Evolutionary conservation across 2,797 vertebrate species (phyloP).

Genomic region (Rhabdomys pumilio): DNA sequence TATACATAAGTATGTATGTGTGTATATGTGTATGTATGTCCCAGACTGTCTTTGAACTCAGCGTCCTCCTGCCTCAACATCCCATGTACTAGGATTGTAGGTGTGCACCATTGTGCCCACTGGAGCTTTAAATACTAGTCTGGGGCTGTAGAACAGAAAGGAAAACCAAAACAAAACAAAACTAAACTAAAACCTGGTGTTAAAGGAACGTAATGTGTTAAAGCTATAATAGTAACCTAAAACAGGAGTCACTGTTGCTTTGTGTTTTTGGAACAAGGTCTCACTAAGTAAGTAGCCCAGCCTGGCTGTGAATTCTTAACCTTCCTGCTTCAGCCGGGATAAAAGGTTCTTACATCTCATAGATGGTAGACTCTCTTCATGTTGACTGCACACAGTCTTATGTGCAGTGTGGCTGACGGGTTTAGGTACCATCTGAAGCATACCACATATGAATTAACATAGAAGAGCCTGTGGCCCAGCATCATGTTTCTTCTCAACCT

Average conservation of each 20-base stretch:
- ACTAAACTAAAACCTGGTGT: background rate
- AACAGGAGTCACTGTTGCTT: background rate
- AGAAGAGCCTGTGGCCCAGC: background rate
- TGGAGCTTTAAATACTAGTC: conserved; percentile 18
- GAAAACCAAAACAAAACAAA: background rate
- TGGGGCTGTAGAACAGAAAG: background rate
- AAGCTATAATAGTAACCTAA: conserved; percentile 11
- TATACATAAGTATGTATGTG: no score
- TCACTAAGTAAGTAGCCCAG: background rate
- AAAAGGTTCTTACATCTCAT: conserved; percentile 28
- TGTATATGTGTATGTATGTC: no score
- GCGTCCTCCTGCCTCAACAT: background rate
- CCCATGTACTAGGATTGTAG: background rate
- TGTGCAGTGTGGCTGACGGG: background rate
- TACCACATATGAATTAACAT: background rate
- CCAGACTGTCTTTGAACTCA: background rate
- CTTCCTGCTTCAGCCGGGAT: background rate
- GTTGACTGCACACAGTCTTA: background rate
- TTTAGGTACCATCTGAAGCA: background rate
- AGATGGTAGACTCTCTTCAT: background rate
- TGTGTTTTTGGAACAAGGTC: background rate
- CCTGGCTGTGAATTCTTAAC: background rate
- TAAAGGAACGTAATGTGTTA: background rate
- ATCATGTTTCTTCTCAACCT: background rate
- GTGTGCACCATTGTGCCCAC: background rate